These are phyloP conservation scores for Thryonomys swinderianus DNA, from an alignment of 2,113 vertebrate genomes.

Conservation along the genomic window DNA sequence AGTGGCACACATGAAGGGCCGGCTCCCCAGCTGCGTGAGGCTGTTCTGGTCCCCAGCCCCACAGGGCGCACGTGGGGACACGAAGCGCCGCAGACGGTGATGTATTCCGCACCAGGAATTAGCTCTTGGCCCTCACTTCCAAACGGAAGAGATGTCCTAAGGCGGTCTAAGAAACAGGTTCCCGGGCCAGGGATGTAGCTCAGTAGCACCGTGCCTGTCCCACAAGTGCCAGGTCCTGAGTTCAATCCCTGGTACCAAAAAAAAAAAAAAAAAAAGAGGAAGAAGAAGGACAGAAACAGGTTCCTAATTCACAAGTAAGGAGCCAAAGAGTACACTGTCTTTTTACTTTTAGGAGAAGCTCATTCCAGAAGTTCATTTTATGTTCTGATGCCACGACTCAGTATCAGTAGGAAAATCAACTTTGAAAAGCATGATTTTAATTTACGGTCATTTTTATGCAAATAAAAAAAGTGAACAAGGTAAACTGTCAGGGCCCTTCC, in stretches of 20 bases:
- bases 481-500: constrained; percentile 20
- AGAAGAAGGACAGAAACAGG: background rate
- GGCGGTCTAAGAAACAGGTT: no score
- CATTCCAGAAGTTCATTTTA: background rate
- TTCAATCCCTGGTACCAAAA: no score
- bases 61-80: background rate
- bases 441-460: constrained; percentile 15
- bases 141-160: no score
- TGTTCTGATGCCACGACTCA: background rate
- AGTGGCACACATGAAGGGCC: background rate
- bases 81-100: background rate
- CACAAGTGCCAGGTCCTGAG: no score
- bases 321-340: background rate
- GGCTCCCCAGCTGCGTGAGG: background rate
- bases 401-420: constrained; percentile 33
- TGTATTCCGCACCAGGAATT: background rate
- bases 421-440: constrained; percentile 42
- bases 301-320: background rate
- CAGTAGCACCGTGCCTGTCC: no score
- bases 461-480: constrained; percentile 29
- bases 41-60: background rate
- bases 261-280: no score
- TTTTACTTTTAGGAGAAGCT: background rate
- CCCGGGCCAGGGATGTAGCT: no score
- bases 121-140: background rate